Conservation (phyloP, 2,113 vertebrate genomes). For the Enhydra lutris region DNA sequence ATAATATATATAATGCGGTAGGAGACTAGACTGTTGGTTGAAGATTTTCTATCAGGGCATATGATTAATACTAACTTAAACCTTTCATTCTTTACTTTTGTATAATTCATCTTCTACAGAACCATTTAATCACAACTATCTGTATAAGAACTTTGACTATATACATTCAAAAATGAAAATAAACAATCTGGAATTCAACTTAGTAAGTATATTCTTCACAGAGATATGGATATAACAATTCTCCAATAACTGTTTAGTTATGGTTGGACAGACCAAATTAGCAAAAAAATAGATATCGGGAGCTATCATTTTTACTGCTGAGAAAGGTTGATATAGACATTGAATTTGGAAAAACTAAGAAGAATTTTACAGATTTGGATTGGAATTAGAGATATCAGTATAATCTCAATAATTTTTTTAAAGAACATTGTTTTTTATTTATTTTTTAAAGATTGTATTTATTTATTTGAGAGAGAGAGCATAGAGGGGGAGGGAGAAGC, state of each 20-base stretch:
- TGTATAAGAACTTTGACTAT: neutral
- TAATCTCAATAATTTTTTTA: neutral
- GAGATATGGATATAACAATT: neutral
- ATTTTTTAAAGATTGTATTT: too few relatives aligned
- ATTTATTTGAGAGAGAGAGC: too few relatives aligned
- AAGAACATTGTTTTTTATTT: too few relatives aligned
- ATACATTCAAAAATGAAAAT: neutral
- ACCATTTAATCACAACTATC: neutral
- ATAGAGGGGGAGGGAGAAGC: too few relatives aligned
- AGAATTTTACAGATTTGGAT: neutral
- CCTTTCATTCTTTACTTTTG: neutral
- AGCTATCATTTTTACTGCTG: neutral
- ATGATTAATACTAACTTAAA: conserved; percentile 4
- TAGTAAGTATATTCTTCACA: neutral
- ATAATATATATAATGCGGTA: neutral
- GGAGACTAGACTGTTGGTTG: neutral
- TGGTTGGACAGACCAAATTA: neutral
- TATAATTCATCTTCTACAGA: neutral
- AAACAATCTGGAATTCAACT: neutral
- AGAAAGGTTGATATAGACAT: neutral
- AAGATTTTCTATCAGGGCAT: neutral
- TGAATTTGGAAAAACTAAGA: neutral
- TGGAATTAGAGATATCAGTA: neutral
- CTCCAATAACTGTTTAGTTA: neutral
- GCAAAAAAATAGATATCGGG: neutral